Percentiles rank a stretch among this genome's conserved stretches.
Conservation (phyloP, 2,888 invertebrate species). For the Synergus laeviventris region DNA sequence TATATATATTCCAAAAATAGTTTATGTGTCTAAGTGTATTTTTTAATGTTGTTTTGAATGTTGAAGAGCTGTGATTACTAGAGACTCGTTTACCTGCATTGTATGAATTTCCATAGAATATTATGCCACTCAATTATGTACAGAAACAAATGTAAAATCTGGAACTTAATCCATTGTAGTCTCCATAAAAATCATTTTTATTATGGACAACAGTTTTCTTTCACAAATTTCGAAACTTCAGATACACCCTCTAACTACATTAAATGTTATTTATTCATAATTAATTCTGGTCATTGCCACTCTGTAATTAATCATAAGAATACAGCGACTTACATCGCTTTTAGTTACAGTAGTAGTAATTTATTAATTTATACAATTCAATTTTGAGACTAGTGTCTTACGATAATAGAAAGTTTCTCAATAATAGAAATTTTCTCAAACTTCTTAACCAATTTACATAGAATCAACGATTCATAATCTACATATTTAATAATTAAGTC, state of each 20-base stretch:
- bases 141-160: slow-evolving; percentile 7
- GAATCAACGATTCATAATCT: slow-evolving; percentile 25
- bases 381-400: slow-evolving; percentile 26
- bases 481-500: slow-evolving; percentile 21
- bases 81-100: slow-evolving; percentile 34
- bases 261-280: slow-evolving; percentile 44
- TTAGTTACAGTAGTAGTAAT: slow-evolving; percentile 3
- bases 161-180: slow-evolving; percentile 1
- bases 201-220: slow-evolving; percentile 50
- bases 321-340: neutral
- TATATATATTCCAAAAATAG: neutral
- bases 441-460: slow-evolving; percentile 21
- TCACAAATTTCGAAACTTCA: slow-evolving; percentile 43
- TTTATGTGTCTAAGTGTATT: neutral
- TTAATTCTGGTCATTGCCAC: slow-evolving; percentile 38
- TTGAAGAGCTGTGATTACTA: slow-evolving; percentile 36
- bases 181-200: slow-evolving; percentile 52
- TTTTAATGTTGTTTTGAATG: slow-evolving; percentile 19
- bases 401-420: slow-evolving; percentile 18
- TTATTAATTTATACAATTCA: slow-evolving; percentile 29
- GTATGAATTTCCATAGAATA: slow-evolving; percentile 30
- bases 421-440: slow-evolving; percentile 24
- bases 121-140: neutral
- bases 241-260: slow-evolving; percentile 42
- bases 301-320: slow-evolving; percentile 43